Evolutionary conservation across 23 tunicate genomes (phyloP).

Genomic region (Clavelina lepadiformis): DNA sequence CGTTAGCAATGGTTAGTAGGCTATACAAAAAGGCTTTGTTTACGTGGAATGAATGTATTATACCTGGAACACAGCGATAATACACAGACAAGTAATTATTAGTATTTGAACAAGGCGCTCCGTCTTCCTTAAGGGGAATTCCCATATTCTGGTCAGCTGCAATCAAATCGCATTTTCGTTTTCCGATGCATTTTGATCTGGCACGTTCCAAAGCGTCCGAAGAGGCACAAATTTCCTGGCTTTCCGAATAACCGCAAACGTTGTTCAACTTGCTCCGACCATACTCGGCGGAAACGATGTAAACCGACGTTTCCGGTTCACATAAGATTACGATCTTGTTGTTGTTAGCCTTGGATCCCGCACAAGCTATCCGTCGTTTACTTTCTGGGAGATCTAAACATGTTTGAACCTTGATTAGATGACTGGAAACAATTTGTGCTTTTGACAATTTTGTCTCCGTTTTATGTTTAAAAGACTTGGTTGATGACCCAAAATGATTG

Average conservation of each 20-base stretch:
- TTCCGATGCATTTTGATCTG: slow-evolving; percentile 12
- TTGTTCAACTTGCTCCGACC: not conserved
- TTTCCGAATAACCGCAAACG: not conserved
- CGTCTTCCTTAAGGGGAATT: slow-evolving; percentile 7
- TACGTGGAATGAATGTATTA: not conserved
- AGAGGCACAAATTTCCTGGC: slow-evolving; percentile 1
- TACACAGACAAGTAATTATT: slow-evolving; percentile 4
- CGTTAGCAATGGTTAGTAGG: no score
- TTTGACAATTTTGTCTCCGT: no score
- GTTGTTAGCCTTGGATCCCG: no score
- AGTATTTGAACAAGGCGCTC: slow-evolving; percentile 6
- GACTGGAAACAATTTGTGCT: no score
- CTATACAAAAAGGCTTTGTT: no score
- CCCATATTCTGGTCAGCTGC: slow-evolving; percentile 9
- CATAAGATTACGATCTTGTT: slow-evolving; percentile 19
- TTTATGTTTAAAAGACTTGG: no score
- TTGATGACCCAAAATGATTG: no score
- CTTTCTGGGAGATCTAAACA: no score
- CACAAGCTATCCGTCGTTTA: no score
- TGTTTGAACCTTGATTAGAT: no score
- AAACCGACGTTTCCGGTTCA: not conserved
- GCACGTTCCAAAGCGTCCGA: slow-evolving; percentile 2
- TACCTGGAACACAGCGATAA: slow-evolving; percentile 26
- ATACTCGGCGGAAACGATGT: slow-evolving; percentile 11
- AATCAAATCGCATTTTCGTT: slow-evolving; percentile 6